phyloP scores from a whole-genome alignment of 2,113 vertebrate species.

The Corythornis vintsioides region DNA sequence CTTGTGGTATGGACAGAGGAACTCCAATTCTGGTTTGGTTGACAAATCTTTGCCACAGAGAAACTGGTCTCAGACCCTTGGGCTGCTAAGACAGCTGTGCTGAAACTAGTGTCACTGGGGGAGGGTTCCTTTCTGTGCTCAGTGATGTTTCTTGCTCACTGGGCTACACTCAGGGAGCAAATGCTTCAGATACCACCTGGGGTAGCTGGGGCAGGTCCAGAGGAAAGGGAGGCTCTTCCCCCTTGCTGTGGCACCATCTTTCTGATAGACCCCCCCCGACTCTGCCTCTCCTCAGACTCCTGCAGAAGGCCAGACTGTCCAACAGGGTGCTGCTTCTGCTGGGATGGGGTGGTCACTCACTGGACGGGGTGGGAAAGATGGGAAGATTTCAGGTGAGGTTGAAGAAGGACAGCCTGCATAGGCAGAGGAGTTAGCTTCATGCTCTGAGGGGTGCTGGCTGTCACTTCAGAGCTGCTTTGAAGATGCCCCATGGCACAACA shows the following conservation, averaged over 20 bases:
- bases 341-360: not conserved
- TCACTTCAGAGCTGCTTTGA: not conserved
- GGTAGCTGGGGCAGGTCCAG: not conserved
- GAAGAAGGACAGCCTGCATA: not conserved
- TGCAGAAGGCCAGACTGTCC: not conserved
- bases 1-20: not conserved
- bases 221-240: not conserved
- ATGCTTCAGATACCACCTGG: not conserved
- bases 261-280: not conserved
- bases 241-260: not conserved
- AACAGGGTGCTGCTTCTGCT: accelerated
- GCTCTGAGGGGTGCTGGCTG: not conserved
- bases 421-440: not conserved
- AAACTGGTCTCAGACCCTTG: not conserved
- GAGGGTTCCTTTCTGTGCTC: not conserved
- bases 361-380: not conserved
- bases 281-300: not conserved
- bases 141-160: not conserved
- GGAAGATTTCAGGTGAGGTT: not conserved
- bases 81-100: not conserved
- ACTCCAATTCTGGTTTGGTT: not conserved
- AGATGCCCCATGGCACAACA: not conserved
- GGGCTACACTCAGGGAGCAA: not conserved
- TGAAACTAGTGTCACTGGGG: not conserved
- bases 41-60: not conserved